These are phyloP conservation scores for Elanoides forficatus DNA, from an alignment of 2,113 vertebrate species.

Conservation along the genomic window DNA sequence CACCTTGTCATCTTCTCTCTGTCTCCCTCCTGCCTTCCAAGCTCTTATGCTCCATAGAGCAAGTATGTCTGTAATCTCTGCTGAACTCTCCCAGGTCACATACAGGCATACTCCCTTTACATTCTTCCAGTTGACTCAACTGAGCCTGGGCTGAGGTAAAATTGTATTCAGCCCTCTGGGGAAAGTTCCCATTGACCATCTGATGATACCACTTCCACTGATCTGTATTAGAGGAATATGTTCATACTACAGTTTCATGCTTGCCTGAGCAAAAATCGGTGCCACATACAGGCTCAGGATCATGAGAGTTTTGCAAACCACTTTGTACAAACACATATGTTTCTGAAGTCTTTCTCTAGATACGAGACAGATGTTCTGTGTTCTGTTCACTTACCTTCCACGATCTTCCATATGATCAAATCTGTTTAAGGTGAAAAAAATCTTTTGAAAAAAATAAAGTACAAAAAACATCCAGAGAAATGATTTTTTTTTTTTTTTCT, in stretches of 20 bases:
- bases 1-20: not conserved
- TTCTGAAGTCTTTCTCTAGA: slow-evolving; percentile 20
- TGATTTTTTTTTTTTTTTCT: not conserved
- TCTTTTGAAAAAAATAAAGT: too few species aligned
- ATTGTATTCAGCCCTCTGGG: not conserved
- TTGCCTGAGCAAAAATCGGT: not conserved
- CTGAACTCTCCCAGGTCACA: not conserved
- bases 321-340: not conserved
- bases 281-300: not conserved
- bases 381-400: not conserved
- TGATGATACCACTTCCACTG: slow-evolving; percentile 1
- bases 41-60: not conserved
- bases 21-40: not conserved
- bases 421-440: not conserved
- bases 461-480: not conserved
- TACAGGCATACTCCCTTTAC: not conserved
- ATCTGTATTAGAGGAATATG: not conserved
- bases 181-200: slow-evolving; percentile 12
- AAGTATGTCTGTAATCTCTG: not conserved
- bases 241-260: not conserved
- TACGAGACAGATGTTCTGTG: slow-evolving; percentile 12
- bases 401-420: not conserved
- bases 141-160: not conserved
- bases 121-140: not conserved
- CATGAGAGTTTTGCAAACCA: not conserved